Conservation (phyloP, 2,113 vertebrate species). For the Cepphus grylle region DNA sequence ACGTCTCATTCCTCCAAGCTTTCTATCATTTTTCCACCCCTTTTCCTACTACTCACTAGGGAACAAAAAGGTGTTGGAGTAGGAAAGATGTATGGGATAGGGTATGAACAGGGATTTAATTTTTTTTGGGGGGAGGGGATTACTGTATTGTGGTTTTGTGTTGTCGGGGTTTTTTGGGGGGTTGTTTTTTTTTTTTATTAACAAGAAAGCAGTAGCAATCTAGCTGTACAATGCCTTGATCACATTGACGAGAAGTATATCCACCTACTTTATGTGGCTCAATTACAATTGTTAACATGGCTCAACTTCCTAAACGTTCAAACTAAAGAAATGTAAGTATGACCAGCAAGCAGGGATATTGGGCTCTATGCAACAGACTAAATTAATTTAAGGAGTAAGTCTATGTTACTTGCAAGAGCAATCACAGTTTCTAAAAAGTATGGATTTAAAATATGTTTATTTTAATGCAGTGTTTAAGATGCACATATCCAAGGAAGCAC, state of each 20-base stretch:
- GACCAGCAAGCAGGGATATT: not conserved
- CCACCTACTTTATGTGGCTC: not conserved
- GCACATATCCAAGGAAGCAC: not conserved
- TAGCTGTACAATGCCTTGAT: not conserved
- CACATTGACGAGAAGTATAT: not conserved
- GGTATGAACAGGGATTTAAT: not conserved
- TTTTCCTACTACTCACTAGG: not conserved
- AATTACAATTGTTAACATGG: rapidly evolving
- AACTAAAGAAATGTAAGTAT: not conserved
- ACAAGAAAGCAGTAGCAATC: not conserved
- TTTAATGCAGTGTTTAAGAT: not conserved
- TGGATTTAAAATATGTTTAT: not conserved
- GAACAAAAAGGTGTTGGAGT: not conserved
- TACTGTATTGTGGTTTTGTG: not conserved
- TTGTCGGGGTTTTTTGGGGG: not conserved
- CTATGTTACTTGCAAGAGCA: not conserved
- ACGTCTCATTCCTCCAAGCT: not conserved
- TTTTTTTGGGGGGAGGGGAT: not conserved
- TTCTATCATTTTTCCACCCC: not conserved
- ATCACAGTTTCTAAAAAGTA: not conserved
- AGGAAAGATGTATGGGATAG: not conserved
- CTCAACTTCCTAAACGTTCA: not conserved
- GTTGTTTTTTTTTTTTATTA: not conserved
- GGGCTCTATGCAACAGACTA: not conserved
- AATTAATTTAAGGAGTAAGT: not conserved